Evolutionary conservation across 2,113 vertebrate genomes (phyloP).

Genomic region (Mandrillus leucophaeus): DNA sequence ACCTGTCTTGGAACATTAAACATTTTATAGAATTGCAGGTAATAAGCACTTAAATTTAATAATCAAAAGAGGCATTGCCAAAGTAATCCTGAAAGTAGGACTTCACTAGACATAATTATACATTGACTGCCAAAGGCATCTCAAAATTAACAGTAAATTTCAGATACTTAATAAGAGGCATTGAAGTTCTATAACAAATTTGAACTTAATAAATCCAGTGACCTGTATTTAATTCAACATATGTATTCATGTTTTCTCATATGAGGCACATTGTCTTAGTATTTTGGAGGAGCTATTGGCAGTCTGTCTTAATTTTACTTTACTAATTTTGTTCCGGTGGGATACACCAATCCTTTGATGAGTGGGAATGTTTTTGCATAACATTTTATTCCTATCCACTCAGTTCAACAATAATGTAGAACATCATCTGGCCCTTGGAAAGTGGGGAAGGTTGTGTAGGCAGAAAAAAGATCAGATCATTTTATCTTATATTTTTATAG

Average conservation of each 20-base stretch:
- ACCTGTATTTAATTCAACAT: slow-evolving; percentile 4
- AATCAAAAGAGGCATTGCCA: slow-evolving; percentile 34
- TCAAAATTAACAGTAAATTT: slow-evolving; percentile 42
- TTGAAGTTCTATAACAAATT: background rate
- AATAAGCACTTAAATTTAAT: slow-evolving; percentile 60
- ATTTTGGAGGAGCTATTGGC: background rate
- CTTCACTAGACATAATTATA: slow-evolving; percentile 5
- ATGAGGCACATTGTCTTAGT: background rate
- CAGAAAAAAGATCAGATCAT: background rate
- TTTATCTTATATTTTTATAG: background rate
- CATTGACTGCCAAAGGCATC: background rate
- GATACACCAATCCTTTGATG: background rate
- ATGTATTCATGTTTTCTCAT: background rate
- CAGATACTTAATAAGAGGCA: slow-evolving; percentile 10
- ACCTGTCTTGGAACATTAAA: slow-evolving; percentile 60
- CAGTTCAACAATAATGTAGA: background rate
- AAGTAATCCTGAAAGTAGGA: slow-evolving; percentile 37
- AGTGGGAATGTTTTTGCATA: background rate
- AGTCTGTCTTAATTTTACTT: background rate
- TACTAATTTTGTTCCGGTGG: background rate
- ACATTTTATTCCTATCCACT: background rate
- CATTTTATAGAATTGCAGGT: slow-evolving; percentile 53
- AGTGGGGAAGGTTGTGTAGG: background rate
- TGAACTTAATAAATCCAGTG: background rate
- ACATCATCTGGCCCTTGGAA: background rate